Base-by-base conservation (phyloP, 2,113 vertebrate species). In the Hystrix cristata region DNA sequence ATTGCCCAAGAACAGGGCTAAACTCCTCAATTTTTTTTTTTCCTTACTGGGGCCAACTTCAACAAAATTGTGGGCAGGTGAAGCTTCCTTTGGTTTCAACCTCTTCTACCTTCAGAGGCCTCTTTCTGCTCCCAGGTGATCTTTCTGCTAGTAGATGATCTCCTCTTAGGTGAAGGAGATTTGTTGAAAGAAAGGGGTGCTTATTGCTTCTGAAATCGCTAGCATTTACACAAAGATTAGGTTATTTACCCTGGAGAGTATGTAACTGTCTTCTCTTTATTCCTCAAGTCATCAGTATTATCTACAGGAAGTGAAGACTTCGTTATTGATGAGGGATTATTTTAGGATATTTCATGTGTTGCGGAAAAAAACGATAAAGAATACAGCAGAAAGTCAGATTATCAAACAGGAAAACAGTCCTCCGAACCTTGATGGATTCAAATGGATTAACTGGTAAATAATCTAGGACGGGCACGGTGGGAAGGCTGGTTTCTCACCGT, bases 231-330 rank as follows among this genome's bases (percentile, higher is more conserved):
- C 48, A 69, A 90, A 53, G 4, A 11, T 13, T 34, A 79, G 31
- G 14, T 65, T 60, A 65, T 38, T 72, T 10, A 60, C 46, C 65
- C 60, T 5, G 4, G 11, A 71, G 46, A 65, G 34, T 27, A 16
- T 8, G 43, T 29, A 51, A 62, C 46, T 25, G 51, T 84, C 9
- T 2, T 16, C 18, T 65, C 19, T 71, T 48, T 38, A 21, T 55
- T 15, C 6, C 55, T 64, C n/a, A 57, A 57, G 31, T 55, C 62
- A 48, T 11, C 8, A 51, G 48, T 16, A 76, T n/a, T 90, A n/a
- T 64, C 82, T 34, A 55, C 31, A 38, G 69, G 46, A 83, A 94
- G 31, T 59, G 29, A 95, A 46, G 38, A 67, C 48, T 94, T 80
- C 31, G 16, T 46, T 74, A 84, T 53, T 62, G 31, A 62, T 16